Evolutionary conservation across 2,888 invertebrate genomes (phyloP), one percentile per base, ranked within the genome.

Genomic region (Rhamphomyia laevipes): DNA sequence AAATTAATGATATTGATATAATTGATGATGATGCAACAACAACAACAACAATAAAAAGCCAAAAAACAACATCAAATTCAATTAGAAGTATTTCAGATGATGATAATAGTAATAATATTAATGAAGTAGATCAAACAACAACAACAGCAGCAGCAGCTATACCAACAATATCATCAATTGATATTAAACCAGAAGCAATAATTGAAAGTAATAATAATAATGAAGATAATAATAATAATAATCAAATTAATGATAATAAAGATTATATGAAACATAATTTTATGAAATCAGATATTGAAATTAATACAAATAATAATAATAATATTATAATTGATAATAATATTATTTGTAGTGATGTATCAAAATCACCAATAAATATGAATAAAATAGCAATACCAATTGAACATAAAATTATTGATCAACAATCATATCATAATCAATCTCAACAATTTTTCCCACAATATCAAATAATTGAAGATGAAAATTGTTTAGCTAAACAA

Each of bases 1-100:
- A 16, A 6, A 23, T 15, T 18, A 21, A 15, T 11, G 16, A 41
- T 5, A 15, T 70, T 56, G 70, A 70, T 59, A 57, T 70, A 23
- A 70, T 70, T 55, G 70, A 68, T 49, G 70, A 70, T 46, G 70
- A 67, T 6, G 15, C 16, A 45, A 30, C 13, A 38, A 18, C 15
- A 23, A 15, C 27, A 30, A 17, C 21, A 33, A 21, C 35, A 18
- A 17, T 9, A 15, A 15, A 13, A 15, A 11, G 10, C 10, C 13
- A 27, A 16, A 10, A 6, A 43, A 41, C 40, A 18, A 17, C 40
- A 41, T 12, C 18, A 16, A 23, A 6, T 23, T 23, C 23, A n/a
- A 23, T 3, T 15, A 27, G 9, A 27, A 27, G 23, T 27, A 27
- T 27, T 27, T 27, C 23, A 27, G 23, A 27, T 27, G 23, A 27